phyloP scores from a whole-genome alignment of 2,888 invertebrate species.

The Lycocerus yunnanus region DNA sequence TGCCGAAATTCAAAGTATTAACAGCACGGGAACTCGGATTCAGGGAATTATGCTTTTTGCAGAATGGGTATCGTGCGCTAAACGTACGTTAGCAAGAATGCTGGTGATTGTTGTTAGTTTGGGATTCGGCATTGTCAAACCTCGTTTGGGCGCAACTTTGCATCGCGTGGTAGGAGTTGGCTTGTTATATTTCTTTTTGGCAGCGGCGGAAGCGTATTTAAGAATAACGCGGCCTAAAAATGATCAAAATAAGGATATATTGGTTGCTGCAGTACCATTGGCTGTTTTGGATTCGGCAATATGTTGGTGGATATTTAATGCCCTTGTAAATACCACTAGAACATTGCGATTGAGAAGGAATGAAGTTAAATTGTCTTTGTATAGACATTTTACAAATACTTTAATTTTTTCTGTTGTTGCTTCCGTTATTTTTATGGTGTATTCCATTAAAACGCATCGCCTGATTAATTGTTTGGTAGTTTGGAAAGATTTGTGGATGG shows the following conservation, averaged over 20 bases:
- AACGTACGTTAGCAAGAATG: constrained; percentile 89
- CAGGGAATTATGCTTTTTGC: constrained; percentile 80
- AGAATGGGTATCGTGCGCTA: constrained; percentile 89
- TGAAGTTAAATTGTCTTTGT: constrained; percentile 85
- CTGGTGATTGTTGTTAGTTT: constrained; percentile 92
- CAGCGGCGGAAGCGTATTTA: constrained; percentile 85
- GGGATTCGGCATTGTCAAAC: constrained; percentile 95
- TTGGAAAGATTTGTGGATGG: constrained; percentile 93
- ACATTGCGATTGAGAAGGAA: constrained; percentile 87
- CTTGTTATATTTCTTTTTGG: constrained; percentile 79
- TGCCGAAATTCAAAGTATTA: constrained; percentile 82
- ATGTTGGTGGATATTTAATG: constrained; percentile 93
- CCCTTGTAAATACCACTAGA: constrained; percentile 86
- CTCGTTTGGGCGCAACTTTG: constrained; percentile 84
- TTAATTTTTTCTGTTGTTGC: constrained; percentile 89
- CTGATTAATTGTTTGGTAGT: constrained; percentile 74
- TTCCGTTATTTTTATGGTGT: constrained; percentile 91
- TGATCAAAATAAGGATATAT: constrained; percentile 65
- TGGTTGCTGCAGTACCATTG: constrained; percentile 84
- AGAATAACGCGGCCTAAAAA: constrained; percentile 69
- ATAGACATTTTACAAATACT: constrained; percentile 93
- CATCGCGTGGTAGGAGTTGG: constrained; percentile 88
- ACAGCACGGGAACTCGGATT: constrained; percentile 68
- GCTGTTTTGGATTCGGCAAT: constrained; percentile 85
- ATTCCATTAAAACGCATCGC: constrained; percentile 74